Evolutionary conservation across 37 sponge, comb jelly and placozoan species (phyloP).

Genomic region (Halisarca cf. caerulea): DNA sequence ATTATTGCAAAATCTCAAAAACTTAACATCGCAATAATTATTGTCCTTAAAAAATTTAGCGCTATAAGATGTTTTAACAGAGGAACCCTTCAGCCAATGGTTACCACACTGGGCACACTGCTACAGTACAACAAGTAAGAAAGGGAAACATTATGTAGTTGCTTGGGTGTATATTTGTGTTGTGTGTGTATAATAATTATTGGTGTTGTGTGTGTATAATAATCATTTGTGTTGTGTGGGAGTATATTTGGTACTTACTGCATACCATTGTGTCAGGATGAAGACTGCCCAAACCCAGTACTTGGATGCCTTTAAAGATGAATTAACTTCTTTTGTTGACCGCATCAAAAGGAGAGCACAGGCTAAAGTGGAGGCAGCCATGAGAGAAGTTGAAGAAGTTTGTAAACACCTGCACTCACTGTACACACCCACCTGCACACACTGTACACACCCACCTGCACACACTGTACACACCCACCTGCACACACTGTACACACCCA

Average conservation of each 20-base stretch:
- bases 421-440: neutral
- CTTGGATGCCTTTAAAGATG: slow-evolving; percentile 89
- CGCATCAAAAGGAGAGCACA: slow-evolving; percentile 86
- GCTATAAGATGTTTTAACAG: too few relatives aligned
- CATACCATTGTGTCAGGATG: slow-evolving; percentile 53
- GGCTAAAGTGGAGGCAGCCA: slow-evolving; percentile 74
- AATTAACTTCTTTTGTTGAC: slow-evolving; percentile 75
- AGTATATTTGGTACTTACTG: neutral
- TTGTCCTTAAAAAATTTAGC: too few relatives aligned
- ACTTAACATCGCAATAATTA: too few relatives aligned
- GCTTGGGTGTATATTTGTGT: neutral
- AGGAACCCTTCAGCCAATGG: too few relatives aligned
- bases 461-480: too few relatives aligned
- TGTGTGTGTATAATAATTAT: slow-evolving; percentile 3
- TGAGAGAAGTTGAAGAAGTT: slow-evolving; percentile 52
- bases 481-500: too few relatives aligned
- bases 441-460: neutral
- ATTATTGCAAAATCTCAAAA: too few relatives aligned
- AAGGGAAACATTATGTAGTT: neutral
- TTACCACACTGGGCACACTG: too few relatives aligned
- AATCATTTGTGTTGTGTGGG: neutral
- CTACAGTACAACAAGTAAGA: too few relatives aligned
- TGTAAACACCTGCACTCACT: neutral
- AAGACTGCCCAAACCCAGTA: slow-evolving; percentile 93
- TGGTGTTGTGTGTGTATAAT: neutral